These are phyloP conservation scores for Tetramorium parvispinum DNA, from an alignment of 1,140 invertebrate species.

Conservation along the genomic window DNA sequence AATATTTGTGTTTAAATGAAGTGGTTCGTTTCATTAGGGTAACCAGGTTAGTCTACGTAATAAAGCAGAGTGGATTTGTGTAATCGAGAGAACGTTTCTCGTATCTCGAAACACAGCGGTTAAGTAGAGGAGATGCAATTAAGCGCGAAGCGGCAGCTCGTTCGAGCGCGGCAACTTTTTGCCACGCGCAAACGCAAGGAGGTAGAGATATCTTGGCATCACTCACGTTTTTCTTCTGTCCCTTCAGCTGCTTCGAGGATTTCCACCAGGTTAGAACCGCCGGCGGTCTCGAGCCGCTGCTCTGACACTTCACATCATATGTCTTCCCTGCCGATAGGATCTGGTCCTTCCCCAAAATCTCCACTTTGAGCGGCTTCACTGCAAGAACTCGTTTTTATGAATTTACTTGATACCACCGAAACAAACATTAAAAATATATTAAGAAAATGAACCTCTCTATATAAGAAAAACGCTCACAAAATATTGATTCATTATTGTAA, in stretches of 20 bases:
- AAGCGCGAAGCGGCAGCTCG: neutral
- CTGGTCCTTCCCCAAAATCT: constrained; percentile 85
- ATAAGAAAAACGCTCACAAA: neutral
- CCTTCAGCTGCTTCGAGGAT: constrained; percentile 85
- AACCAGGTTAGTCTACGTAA: constrained; percentile 32
- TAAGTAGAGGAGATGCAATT: constrained; percentile 47
- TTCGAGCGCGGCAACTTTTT: constrained; percentile 32
- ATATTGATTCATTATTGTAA: no score
- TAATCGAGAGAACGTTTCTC: constrained; percentile 38
- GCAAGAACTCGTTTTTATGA: constrained; percentile 70
- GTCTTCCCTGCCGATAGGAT: constrained; percentile 87
- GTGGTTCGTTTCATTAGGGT: constrained; percentile 26
- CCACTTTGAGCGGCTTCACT: constrained; percentile 88
- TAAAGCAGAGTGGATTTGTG: constrained; percentile 48
- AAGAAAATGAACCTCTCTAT: neutral
- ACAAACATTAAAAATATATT: neutral
- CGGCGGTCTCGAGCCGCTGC: constrained; percentile 88
- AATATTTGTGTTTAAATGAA: constrained; percentile 55
- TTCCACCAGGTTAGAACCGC: constrained; percentile 90
- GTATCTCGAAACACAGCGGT: constrained; percentile 50
- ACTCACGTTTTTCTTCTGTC: constrained; percentile 85
- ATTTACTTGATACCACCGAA: neutral
- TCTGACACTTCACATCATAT: constrained; percentile 88
- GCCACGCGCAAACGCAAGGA: neutral
- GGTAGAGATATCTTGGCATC: constrained; percentile 26